phyloP scores from a whole-genome alignment of 2,888 invertebrate species.

The Doris montereyensis region DNA sequence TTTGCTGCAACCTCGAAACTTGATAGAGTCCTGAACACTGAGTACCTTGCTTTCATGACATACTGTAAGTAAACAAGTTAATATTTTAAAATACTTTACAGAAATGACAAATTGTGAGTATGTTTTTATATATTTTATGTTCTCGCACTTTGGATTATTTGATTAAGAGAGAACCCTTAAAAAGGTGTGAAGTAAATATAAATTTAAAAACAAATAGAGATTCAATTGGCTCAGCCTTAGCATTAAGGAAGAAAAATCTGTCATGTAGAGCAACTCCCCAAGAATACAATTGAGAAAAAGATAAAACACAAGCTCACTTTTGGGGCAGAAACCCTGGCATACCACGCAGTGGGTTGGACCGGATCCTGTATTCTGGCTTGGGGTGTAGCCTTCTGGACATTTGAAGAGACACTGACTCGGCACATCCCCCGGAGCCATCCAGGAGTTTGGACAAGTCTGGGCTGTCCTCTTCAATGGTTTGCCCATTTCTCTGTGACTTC shows the following conservation, averaged over 20 bases:
- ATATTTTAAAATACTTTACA: too few relatives aligned
- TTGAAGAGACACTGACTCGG: constrained; percentile 78
- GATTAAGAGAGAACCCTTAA: too few relatives aligned
- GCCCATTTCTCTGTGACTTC: constrained; percentile 45
- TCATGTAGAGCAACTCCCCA: too few relatives aligned
- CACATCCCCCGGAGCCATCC: constrained; percentile 21
- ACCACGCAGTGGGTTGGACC: constrained; percentile 62
- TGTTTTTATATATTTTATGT: too few relatives aligned
- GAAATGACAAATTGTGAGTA: too few relatives aligned
- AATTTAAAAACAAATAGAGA: too few relatives aligned
- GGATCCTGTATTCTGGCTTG: constrained; percentile 69
- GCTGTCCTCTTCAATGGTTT: neutral
- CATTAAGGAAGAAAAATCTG: too few relatives aligned
- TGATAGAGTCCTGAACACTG: constrained; percentile 85
- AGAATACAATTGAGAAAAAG: too few relatives aligned
- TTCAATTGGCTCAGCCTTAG: too few relatives aligned
- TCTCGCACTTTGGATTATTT: too few relatives aligned
- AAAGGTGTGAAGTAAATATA: too few relatives aligned
- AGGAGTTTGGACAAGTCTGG: constrained; percentile 10
- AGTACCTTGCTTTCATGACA: constrained; percentile 84
- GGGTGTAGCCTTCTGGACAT: constrained; percentile 83
- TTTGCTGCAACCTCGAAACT: constrained; percentile 88
- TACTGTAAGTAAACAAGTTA: constrained; percentile 71
- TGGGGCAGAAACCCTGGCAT: constrained; percentile 72
- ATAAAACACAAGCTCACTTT: too few relatives aligned